Base-by-base conservation (phyloP, 1,140 invertebrate species). In the Drosophila pseudoobscura region DNA sequence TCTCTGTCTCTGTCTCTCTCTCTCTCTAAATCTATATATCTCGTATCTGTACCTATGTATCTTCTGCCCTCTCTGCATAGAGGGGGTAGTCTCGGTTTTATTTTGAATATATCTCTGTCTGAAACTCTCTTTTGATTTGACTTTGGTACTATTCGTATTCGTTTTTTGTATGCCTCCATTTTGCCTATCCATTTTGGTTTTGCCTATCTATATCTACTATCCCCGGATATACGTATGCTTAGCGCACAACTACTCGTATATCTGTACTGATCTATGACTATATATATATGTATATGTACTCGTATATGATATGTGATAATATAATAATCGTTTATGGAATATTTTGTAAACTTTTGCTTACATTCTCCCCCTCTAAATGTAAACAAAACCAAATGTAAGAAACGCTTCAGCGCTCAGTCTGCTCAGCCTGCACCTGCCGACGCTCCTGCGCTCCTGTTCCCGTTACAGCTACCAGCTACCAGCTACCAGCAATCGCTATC, bases 321-420 rank as follows among this genome's bases (percentile, higher is more conserved):
- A 69, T 41, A 39, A 75, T 66, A 58, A 69, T 69, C 63, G 63
- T 68, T 69, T 17, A 50, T 69, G 66, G 63, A 69, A 69, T 69
- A 69, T 69, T 69, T 69, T 69, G 66, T 69, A 69, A 69, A 69
- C 51, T 69, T 69, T 69, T 69, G 66, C 66, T 69, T 69, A 68
- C 52, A 64, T 69, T 69, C 63, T 69, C 45, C 66, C 35, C 6
- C 66, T 64, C 66, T 64, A 53, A 69, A 69, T 69, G 65, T 69
- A 69, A 66, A 29, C 9, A 35, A 52, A 53, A 53, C 9, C 31
- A 39, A 53, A 8, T 53, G 51, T 53, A 53, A 53, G 51, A 53
- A 53, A 53, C 31, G 51, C 51, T 53, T 65, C 59, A 56, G 54
- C 54, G 54, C 54, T 56, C 54, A 17, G 54, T 43, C 54, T 39